These are phyloP conservation scores for Zaprionus vittiger DNA, from an alignment of 1,140 invertebrate genomes.

Conservation along the genomic window DNA sequence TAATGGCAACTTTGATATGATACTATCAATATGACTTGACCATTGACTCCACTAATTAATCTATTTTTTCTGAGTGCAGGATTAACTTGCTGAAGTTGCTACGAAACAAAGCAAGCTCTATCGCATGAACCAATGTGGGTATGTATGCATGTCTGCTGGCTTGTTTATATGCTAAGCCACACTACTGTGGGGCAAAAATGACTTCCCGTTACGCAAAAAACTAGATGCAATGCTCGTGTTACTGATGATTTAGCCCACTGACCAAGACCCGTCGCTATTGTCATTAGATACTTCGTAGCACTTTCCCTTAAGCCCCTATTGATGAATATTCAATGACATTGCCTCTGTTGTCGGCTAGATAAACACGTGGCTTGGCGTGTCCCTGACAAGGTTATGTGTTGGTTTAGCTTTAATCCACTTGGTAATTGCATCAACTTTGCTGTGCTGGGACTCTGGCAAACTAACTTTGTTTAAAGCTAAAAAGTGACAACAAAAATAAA, in stretches of 20 bases:
- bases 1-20: too few relatives aligned
- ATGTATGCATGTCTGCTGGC: slow-evolving; percentile 16
- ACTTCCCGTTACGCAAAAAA: background rate
- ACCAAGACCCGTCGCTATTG: slow-evolving; percentile 18
- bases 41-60: background rate
- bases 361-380: slow-evolving; percentile 13
- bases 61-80: slow-evolving; percentile 33
- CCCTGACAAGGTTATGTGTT: background rate
- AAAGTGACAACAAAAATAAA: background rate
- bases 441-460: background rate
- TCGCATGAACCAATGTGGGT: background rate
- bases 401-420: background rate
- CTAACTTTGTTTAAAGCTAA: background rate
- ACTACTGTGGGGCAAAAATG: background rate
- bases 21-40: too few relatives aligned
- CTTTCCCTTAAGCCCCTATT: slow-evolving; percentile 29
- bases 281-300: slow-evolving; percentile 17
- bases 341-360: slow-evolving; percentile 1
- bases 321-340: slow-evolving; percentile 60
- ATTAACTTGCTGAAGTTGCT: slow-evolving; percentile 65
- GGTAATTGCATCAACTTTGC: slow-evolving; percentile 11
- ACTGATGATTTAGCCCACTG: slow-evolving; percentile 48
- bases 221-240: background rate
- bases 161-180: background rate
- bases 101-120: slow-evolving; percentile 60